phyloP scores from a whole-genome alignment of 2,797 vertebrate species.

The Odontamblyopus rebecca region DNA sequence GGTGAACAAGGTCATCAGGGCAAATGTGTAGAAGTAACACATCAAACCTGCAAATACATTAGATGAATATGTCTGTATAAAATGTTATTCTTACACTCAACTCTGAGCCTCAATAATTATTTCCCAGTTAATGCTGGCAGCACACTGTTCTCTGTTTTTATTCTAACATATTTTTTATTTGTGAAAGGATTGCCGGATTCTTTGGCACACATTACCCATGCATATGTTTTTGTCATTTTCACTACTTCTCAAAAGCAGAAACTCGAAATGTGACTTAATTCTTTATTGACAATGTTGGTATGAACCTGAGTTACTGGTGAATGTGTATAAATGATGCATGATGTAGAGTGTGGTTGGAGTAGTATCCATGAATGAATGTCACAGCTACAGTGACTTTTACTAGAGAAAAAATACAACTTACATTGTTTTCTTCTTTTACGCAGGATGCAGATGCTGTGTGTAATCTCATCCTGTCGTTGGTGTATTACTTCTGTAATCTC shows the following conservation, averaged over 20 bases:
- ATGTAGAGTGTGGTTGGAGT: neutral
- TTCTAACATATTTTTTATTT: neutral
- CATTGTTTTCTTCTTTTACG: conserved; percentile 12
- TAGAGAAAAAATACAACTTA: neutral
- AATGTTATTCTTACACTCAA: too few species aligned
- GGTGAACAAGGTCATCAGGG: neutral
- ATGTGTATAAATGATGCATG: neutral
- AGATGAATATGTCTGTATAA: too few species aligned
- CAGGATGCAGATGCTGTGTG: conserved; percentile 96
- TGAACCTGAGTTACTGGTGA: neutral
- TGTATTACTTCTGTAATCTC: conserved; percentile 99
- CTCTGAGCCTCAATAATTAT: neutral
- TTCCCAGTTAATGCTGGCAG: neutral
- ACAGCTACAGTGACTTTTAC: neutral
- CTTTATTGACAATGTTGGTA: neutral
- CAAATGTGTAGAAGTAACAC: neutral
- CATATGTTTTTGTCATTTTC: neutral
- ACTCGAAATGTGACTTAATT: neutral
- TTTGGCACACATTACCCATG: neutral
- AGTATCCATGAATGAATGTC: neutral
- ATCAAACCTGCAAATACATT: too few species aligned
- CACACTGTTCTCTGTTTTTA: neutral
- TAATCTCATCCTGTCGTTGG: conserved; percentile 93
- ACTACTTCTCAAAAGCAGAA: neutral
- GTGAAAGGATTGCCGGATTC: too few species aligned